Base-by-base conservation (phyloP, 1,140 invertebrate genomes). In the Drosophila pruinosa region DNA sequence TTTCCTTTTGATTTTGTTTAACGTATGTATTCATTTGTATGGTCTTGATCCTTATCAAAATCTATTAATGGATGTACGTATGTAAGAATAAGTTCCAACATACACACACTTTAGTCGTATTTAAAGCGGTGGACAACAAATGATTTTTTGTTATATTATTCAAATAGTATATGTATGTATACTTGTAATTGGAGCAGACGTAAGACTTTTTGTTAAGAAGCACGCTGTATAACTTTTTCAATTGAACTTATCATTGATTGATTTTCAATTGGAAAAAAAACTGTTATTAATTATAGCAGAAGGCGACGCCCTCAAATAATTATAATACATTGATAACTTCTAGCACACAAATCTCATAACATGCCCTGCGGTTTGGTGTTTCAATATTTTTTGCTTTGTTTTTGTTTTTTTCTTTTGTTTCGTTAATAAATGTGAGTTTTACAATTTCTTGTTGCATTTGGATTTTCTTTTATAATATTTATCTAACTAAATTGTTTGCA, bases 41-140 rank as follows among this genome's bases (percentile, higher is more conserved):
- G 31, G 39, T 65, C 43, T 57, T 71, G 41, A 71, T 52, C 24
- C 45, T 71, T 71, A 70, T 70, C 67, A 70, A 70, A 70, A 70
- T 70, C 67, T 70, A 64, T 31, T 28, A 39, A 50, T 65, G 12
- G 7, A 15, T 67, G 15, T 67, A 8, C 53, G 34, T 36, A 24
- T 56, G 12, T 48, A 12, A 26, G 38, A 28, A 31, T 54, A 10
- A 22, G n/a, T 63, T 28, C 2, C 24, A 10, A 31, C 28, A 45
- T 21, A 43, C 41, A 43, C 12, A 38, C 41, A 19, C 14, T 65
- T 43, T 12, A 62, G 36, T 48, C 38, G 28, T 59, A 72, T 38
- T 50, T 52, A 39, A 65, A 71, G 61, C 68, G 61, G 61, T 64
- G 68, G 59, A 71, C 52, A 70, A 70, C 38, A 72, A 64, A 72